Evolutionary conservation across 2,113 vertebrate species (phyloP).

Genomic region (Hydropotes inermis): DNA sequence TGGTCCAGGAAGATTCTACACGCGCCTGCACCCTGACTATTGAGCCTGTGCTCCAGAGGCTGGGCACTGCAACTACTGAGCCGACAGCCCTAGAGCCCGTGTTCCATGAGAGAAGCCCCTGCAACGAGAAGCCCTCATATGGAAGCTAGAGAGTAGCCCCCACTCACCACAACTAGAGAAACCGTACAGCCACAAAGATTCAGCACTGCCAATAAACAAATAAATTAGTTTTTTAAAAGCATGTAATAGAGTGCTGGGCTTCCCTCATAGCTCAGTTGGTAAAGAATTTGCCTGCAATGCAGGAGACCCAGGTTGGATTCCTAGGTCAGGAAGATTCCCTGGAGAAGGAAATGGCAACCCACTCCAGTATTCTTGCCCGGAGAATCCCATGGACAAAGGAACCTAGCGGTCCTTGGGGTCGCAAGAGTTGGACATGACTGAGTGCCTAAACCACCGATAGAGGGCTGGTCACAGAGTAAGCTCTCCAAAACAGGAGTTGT

Average conservation of each 20-base stretch:
- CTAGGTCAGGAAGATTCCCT: not conserved
- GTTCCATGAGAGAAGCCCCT: rapidly evolving
- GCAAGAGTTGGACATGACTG: rapidly evolving
- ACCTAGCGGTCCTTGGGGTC: not conserved
- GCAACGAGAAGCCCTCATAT: rapidly evolving
- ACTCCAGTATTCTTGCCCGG: not conserved
- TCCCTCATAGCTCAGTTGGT: not conserved
- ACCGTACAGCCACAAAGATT: not conserved
- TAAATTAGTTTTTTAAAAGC: not conserved
- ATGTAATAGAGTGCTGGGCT: not conserved
- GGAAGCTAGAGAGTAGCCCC: not conserved
- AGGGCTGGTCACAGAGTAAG: not conserved
- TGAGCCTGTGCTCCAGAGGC: not conserved
- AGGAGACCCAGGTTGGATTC: not conserved
- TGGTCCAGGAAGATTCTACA: not conserved
- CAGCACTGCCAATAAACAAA: not conserved
- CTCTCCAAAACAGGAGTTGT: not conserved
- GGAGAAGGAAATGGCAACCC: not conserved
- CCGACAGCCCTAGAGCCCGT: rapidly evolving
- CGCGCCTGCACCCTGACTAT: rapidly evolving
- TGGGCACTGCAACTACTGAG: not conserved
- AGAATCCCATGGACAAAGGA: not conserved
- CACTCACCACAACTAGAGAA: not conserved
- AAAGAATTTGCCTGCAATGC: not conserved
- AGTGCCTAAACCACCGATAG: not conserved